Base-by-base conservation (phyloP, 1,140 invertebrate genomes). In the Odontomachus brunneus region DNA sequence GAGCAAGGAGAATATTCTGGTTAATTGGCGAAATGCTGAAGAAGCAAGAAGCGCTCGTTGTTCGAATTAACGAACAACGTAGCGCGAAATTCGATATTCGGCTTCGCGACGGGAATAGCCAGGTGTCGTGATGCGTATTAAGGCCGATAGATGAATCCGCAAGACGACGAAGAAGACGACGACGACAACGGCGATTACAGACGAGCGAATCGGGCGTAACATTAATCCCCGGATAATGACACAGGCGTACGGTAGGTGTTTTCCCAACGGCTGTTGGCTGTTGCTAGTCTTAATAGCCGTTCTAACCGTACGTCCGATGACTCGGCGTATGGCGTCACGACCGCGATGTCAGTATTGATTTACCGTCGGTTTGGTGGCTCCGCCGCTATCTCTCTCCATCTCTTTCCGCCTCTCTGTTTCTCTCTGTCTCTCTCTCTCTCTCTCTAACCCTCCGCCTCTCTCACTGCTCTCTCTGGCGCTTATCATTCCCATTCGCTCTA, bases 301-400 rank as follows among this genome's bases (percentile, higher is more conserved):
- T 80, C 75, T 57, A 80, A 38, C 53, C 73, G 65, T 62, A 76
- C 59, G 63, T 57, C 62, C 74, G 85, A 89, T 85, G 63, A 87
- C 85, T 89, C 82, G 78, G 83, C 83, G 84, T 83, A 87, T 62
- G 83, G 84, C 83, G 86, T 90, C 78, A 48, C 78, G 73, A 82
- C 76, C 87, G 75, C 84, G 82, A 83, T 87, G 78, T 60, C 84
- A 88, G 89, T 90, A 90, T 90, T 90, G 89, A 90, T 90, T 90
- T 78, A 86, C 85, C 88, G 87, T 85, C 85, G 88, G 82, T 89
- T 89, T 84, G 84, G 82, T 84, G 72, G 80, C 81, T 84, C 75
- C 62, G 69, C 73, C 48, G 59, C 78, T 74, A 67, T 75, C 66
- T 88, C 65, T 80, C 72, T 60, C n/a, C 14, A 59, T 66, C 84